Evolutionary conservation across 2,113 vertebrate species (phyloP).

Genomic region (Amphiprion ocellaris): DNA sequence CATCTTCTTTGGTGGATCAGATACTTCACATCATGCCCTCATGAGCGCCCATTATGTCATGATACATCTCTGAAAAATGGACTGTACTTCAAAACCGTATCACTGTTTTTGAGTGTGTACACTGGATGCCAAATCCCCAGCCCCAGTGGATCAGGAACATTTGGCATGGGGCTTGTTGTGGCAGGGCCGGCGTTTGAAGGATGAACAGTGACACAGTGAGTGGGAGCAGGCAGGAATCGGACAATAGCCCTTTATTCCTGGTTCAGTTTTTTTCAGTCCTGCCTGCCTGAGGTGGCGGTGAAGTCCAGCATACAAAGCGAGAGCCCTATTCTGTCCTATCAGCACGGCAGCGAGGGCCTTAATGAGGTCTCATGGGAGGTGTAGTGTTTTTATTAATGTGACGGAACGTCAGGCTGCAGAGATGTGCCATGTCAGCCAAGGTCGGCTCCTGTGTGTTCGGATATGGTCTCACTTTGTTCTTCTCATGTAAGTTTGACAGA

Average conservation of each 20-base stretch:
- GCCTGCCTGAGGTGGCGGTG: slow-evolving; percentile 29
- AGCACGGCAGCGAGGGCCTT: slow-evolving; percentile 30
- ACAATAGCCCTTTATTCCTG: slow-evolving; percentile 69
- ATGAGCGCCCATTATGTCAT: neutral
- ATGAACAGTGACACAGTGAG: slow-evolving; percentile 60
- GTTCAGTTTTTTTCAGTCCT: neutral
- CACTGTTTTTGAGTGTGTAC: slow-evolving; percentile 35
- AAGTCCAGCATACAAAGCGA: slow-evolving; percentile 30
- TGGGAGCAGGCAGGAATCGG: slow-evolving; percentile 34
- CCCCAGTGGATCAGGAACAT: slow-evolving; percentile 48
- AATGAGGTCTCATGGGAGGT: slow-evolving; percentile 72
- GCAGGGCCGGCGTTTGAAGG: slow-evolving; percentile 42
- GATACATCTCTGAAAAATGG: neutral
- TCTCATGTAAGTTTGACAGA: slow-evolving; percentile 27
- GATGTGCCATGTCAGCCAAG: slow-evolving; percentile 46
- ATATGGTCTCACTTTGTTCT: slow-evolving; percentile 9
- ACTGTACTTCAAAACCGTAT: slow-evolving; percentile 3
- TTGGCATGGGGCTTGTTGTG: slow-evolving; percentile 55
- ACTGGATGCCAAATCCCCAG: slow-evolving; percentile 61
- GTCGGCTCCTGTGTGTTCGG: slow-evolving; percentile 29
- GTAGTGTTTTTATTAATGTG: slow-evolving; percentile 56
- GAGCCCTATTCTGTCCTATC: slow-evolving; percentile 56
- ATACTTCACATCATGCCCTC: neutral
- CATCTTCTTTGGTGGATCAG: too few relatives aligned
- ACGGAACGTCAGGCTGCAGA: slow-evolving; percentile 43